Evolutionary conservation across 1,140 invertebrate genomes (phyloP), one percentile per base, ranked within the genome.

Genomic region (Aphaenogaster floridana): DNA sequence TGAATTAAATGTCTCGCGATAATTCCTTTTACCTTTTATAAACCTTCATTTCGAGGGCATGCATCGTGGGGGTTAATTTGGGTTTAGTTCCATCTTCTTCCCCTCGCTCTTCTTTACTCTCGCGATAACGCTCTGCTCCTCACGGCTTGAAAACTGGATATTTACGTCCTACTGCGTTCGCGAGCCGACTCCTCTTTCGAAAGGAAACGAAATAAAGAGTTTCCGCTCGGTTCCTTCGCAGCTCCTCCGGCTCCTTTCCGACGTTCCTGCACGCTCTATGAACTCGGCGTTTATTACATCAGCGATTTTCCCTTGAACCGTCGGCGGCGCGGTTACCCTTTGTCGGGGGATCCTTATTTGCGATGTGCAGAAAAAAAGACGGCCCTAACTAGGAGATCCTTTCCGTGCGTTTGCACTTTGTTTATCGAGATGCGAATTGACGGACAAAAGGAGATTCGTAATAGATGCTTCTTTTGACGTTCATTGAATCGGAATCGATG

Each of bases 181-280:
- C 39, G 39, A 71, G 54, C 28, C 39, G 21, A 21, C n/a, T 4
- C 28, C 28, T 78, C 66, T 80, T 80, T 86, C 48, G 59, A 64
- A 59, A 79, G 42, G 36, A 78, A 80, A 77, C 36, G 76, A 79
- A 86, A 80, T 78, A 86, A 86, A 86, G 76, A 39, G 45, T 54
- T 86, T 86, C 61, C 76, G 36, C 63, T 34, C 36, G 36, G 84
- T 79, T 81, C 76, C 36, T 48, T 28, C 54, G 54, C 48, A 74
- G 59, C 42, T 84, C 69, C 54, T 39, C 45, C 69, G 45, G 54
- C 57, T 83, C 42, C 52, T 76, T 76, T 76, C 80, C 80, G 52
- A 83, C 54, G 17, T 83, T 83, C 34, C 42, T 48, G 13, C 54
- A 84, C 54, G 54, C 69, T 81, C 79, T 81, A 81, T 81, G 79